Base-by-base conservation (phyloP, 2,113 vertebrate species). In the Nesoenas mayeri region DNA sequence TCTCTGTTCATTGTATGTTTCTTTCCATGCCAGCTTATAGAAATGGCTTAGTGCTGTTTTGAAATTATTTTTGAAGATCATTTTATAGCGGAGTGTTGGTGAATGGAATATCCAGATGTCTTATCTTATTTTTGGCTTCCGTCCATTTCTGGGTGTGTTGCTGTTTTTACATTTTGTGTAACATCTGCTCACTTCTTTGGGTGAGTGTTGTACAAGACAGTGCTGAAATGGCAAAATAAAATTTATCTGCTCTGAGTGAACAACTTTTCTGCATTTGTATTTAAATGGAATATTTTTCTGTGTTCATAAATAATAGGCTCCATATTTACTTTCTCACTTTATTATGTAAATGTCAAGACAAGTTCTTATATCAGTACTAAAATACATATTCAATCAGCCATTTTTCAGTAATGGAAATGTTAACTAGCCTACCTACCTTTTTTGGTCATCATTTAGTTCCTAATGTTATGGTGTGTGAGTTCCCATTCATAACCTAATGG, bases 211-310 rank as follows among this genome's bases (percentile, higher is more conserved):
- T 58, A 71, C 28, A 88, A 42, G 53, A 73, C 36, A 64, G n/a
- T 38, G n/a, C 15, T 72, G 84, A 88, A 92, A 92, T 73, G 61
- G 67, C n/a, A 85, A 91, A 89, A 75, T 54, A 71, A 95, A 83
- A 15, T 42, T 44, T 79, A 34, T 67, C 31, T 38, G 11, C n/a
- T 82, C 7, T 66, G 20, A 82, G 5, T 34, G n/a, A 92, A 66
- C 85, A 70, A 56, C 21, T 73, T 65, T 66, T 48, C 40, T 38
- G 19, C 16, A 36, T 77, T 75, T 92, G 29, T 38, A n/a, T 42
- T 32, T 72, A 64, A 31, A 36, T 86, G 18, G 60, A 73, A 28
- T 62, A 56, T 67, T 67, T 69, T 72, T 67, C 34, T 51, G 10
- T 62, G n/a, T 60, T 80, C 22, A 51, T 72, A 75, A 93, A 28